A percentile compares a stretch with the other conserved stretches of the same genome.
Evolutionary conservation across 2,113 vertebrate genomes (phyloP).

Genomic region (human (Homo sapiens)): GRCh38 chr4:133931001-133931500

Average conservation of each 20-base stretch:
- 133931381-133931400: not conserved
- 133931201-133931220: not conserved
- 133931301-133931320: slow-evolving; percentile 15
- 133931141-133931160: not conserved
- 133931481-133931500: not conserved
- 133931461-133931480: not conserved
- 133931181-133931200: slow-evolving; percentile 49
- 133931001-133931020: slow-evolving; percentile 18
- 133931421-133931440: not conserved
- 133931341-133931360: not conserved
- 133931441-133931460: not conserved
- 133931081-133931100: slow-evolving; percentile 38
- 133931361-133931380: slow-evolving; percentile 42
- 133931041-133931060: slow-evolving; percentile 29
- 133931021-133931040: slow-evolving; percentile 44
- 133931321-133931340: not conserved
- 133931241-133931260: slow-evolving; percentile 51
- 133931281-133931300: slow-evolving; percentile 51
- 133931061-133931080: not conserved
- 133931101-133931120: slow-evolving; percentile 46
- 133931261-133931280: slow-evolving; percentile 2
- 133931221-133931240: not conserved
- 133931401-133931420: not conserved
- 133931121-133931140: slow-evolving; percentile 13
- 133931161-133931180: not conserved